These are phyloP conservation scores for Cylas formicarius DNA, from an alignment of 1,140 invertebrate species.

Conservation along the genomic window DNA sequence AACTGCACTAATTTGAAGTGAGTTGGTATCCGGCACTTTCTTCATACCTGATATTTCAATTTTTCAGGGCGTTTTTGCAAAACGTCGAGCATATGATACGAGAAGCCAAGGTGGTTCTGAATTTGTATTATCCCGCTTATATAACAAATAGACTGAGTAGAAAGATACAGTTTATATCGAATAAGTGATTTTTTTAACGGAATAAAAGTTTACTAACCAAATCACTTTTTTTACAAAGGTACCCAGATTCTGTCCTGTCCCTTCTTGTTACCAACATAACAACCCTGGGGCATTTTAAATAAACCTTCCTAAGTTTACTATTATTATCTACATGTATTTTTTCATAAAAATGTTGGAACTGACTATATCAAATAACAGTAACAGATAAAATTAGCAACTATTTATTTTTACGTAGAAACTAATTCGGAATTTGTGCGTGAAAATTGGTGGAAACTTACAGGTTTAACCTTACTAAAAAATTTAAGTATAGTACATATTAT, in stretches of 20 bases:
- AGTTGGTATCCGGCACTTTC: slow-evolving; percentile 3
- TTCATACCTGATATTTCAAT: neutral
- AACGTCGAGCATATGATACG: slow-evolving; percentile 29
- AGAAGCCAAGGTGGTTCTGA: slow-evolving; percentile 30
- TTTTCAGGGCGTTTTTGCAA: slow-evolving; percentile 28
- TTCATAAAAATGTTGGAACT: no score
- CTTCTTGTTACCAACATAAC: no score
- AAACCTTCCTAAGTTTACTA: neutral
- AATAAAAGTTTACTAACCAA: slow-evolving; percentile 12
- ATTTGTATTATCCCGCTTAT: slow-evolving; percentile 32
- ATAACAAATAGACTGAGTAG: slow-evolving; percentile 30
- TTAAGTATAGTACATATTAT: no score
- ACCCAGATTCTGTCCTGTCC: no score
- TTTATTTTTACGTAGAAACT: no score
- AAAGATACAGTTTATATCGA: slow-evolving; percentile 32
- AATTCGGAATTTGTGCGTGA: no score
- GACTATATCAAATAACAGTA: no score
- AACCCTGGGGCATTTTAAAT: neutral
- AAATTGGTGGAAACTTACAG: no score
- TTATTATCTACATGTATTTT: no score
- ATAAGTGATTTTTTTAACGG: slow-evolving; percentile 24
- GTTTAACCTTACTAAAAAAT: no score
- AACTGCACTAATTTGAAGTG: slow-evolving; percentile 30
- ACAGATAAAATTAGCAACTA: no score
- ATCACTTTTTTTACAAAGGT: neutral